Evolutionary conservation across 2,113 vertebrate genomes (phyloP).

Genomic region (Brienomyrus brachyistius): DNA sequence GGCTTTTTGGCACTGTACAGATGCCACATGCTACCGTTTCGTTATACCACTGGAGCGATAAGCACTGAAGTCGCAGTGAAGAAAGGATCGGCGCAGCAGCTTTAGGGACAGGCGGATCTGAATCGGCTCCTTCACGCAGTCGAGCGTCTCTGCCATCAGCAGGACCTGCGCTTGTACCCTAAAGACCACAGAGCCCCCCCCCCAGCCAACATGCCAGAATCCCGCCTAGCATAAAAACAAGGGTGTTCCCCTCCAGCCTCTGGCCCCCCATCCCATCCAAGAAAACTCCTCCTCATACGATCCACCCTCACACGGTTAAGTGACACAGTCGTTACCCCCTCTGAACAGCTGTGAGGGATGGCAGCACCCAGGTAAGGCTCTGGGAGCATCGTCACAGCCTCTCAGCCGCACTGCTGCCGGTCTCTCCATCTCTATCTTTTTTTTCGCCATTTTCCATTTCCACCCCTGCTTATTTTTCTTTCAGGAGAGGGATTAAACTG

Average conservation of each 20-base stretch:
- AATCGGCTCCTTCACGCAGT: not conserved
- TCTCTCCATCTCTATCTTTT: not conserved
- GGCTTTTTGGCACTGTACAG: no score
- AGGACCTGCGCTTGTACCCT: not conserved
- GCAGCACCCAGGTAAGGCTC: slow-evolving; percentile 13
- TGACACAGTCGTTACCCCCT: no score
- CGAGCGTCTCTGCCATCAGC: not conserved
- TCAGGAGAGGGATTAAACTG: slow-evolving; percentile 19
- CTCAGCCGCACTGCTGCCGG: not conserved
- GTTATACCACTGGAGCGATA: no score
- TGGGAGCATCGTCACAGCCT: not conserved
- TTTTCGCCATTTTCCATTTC: slow-evolving; percentile 32
- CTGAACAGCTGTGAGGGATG: slow-evolving; percentile 1
- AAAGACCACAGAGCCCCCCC: not conserved
- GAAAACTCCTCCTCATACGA: no score
- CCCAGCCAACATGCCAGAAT: not conserved
- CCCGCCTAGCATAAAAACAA: not conserved
- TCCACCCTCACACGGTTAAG: no score
- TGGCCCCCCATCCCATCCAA: not conserved
- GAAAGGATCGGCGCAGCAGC: not conserved
- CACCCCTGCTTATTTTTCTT: slow-evolving; percentile 34
- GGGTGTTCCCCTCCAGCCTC: not conserved
- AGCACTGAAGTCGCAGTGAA: no score
- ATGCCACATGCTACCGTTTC: no score
- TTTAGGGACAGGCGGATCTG: not conserved